These are phyloP conservation scores for Diplolepis rosae DNA, from an alignment of 2,888 invertebrate genomes.

Conservation along the genomic window DNA sequence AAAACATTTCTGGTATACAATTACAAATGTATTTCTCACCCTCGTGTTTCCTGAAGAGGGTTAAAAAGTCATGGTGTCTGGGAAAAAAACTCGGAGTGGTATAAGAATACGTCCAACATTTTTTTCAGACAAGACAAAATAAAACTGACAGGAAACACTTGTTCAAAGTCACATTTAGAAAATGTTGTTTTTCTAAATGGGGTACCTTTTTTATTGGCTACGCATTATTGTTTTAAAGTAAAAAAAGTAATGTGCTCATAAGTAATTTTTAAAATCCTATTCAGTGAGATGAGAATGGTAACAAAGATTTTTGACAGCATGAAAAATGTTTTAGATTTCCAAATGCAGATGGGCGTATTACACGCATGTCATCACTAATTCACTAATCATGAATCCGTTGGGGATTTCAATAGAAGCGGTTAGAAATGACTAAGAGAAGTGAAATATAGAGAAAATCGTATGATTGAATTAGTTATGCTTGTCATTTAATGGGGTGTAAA, in stretches of 20 bases:
- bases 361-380: slow-evolving; percentile 7
- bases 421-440: background rate
- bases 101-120: background rate
- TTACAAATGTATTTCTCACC: slow-evolving; percentile 22
- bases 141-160: slow-evolving; percentile 11
- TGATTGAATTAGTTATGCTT: slow-evolving; percentile 9
- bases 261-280: background rate
- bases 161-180: slow-evolving; percentile 4
- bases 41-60: background rate
- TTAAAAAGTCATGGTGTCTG: background rate
- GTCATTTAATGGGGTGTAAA: slow-evolving; percentile 22
- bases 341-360: background rate
- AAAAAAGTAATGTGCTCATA: background rate
- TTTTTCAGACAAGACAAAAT: background rate
- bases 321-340: background rate
- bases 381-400: slow-evolving; percentile 1
- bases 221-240: no score
- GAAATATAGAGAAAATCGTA: slow-evolving; percentile 21
- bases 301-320: background rate
- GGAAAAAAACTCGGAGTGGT: background rate
- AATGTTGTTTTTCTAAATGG: background rate
- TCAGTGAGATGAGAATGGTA: background rate
- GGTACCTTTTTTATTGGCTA: background rate
- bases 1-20: slow-evolving; percentile 7
- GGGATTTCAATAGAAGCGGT: background rate